Evolutionary conservation across 2,797 vertebrate genomes (phyloP), one percentile per base, ranked within the genome.

Genomic region (Poeciliopsis gracilis): DNA sequence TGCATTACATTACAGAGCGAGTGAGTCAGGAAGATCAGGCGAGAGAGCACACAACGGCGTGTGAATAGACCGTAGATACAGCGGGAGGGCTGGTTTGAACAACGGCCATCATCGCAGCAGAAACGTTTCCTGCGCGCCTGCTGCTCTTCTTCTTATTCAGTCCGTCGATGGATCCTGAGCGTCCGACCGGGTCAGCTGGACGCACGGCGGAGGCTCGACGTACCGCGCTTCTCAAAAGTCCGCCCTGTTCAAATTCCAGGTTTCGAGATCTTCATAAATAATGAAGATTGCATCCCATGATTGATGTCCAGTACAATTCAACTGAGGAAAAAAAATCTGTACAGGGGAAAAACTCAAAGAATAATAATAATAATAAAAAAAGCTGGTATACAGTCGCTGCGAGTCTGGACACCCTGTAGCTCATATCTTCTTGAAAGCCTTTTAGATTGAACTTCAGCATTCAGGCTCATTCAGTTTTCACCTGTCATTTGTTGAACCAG

Each of bases 1-100:
- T 94, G 88, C 87, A 91, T 93, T 88, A 87, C 89, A 89, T 90
- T 90, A 87, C 87, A 71, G 77, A 89, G 91, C 75, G 91, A 86
- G 76, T 86, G 90, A 93, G 84, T 93, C 91, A 84, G 91, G 89
- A 79, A 87, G 90, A 89, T 87, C 79, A 76, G 87, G 84, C 74
- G 77, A 81, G 86, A 81, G 86, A 91, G 78, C 79, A 76, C 84
- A 83, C 86, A 89, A 89, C 70, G 74, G 28, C 55, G 73, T 33
- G 74, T 57, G 82, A 90, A 86, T 20, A 76, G 73, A 70, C 88
- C 75, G 38, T 36, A 81, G 78, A 2, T 47, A 25, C 43, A 74
- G 45, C 49, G 49, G 46, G 41, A 81, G 86, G 72, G 55, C 61
- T 43, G 77, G 73, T 78, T 85, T 77, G 55, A 82, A 49, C 70